Conservation (phyloP, 2,888 invertebrate species). For the Dasypogon diadema region DNA sequence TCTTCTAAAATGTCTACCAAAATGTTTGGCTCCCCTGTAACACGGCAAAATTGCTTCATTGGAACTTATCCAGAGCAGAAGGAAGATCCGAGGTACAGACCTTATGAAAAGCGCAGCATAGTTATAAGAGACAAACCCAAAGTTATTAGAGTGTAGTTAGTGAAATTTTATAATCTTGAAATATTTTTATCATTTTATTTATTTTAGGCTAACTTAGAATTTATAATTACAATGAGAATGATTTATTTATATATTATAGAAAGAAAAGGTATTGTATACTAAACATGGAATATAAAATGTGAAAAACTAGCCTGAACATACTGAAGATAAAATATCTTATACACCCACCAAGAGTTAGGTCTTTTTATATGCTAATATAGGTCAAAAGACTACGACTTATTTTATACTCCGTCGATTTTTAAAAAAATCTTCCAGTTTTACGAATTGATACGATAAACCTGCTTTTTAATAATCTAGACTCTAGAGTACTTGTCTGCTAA, state of each 20-base stretch:
- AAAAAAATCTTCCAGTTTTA: no score
- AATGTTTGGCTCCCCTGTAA: slow-evolving; percentile 60
- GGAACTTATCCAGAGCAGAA: slow-evolving; percentile 59
- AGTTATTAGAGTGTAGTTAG: slow-evolving; percentile 14
- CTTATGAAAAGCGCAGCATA: neutral
- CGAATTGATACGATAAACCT: no score
- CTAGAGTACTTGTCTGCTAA: no score
- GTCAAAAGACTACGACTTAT: no score
- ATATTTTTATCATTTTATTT: neutral
- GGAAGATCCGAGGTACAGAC: neutral
- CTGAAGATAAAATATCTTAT: no score
- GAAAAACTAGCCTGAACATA: no score
- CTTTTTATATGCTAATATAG: no score
- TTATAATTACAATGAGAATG: neutral
- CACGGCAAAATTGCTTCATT: slow-evolving; percentile 65
- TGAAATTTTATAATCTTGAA: neutral
- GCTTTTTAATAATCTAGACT: no score
- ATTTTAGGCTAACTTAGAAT: slow-evolving; percentile 1
- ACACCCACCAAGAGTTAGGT: no score
- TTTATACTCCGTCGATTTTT: no score
- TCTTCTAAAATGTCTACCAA: neutral
- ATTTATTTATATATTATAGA: neutral
- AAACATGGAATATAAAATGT: neutral
- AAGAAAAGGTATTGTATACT: neutral
- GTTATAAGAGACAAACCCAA: neutral